Evolutionary conservation across 2,797 vertebrate species (phyloP).

Genomic region (Falco berigora): DNA sequence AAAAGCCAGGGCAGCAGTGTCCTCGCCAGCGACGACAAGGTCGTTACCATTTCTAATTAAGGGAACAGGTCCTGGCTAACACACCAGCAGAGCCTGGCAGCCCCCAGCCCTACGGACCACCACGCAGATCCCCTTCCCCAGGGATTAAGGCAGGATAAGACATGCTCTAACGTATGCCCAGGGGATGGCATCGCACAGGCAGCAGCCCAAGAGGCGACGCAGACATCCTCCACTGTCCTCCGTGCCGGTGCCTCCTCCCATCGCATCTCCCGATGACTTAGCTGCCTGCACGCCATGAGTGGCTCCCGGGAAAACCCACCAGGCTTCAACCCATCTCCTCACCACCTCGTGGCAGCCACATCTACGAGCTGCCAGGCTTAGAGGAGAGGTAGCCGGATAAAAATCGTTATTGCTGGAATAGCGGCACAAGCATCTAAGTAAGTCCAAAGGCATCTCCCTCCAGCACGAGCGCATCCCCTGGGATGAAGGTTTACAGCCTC

Average conservation of each 20-base stretch:
- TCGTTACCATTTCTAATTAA: background rate
- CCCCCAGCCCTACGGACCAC: background rate
- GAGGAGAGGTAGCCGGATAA: background rate
- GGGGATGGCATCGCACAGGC: background rate
- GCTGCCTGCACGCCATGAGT: background rate
- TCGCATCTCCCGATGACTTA: fast-evolving
- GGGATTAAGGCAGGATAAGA: background rate
- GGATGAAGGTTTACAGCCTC: conserved; percentile 1
- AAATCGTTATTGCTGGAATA: background rate
- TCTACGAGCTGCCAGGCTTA: background rate
- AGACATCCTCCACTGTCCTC: background rate
- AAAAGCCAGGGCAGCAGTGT: background rate
- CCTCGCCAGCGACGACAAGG: background rate
- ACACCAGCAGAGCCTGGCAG: background rate
- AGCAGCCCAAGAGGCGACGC: fast-evolving
- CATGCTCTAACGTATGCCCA: fast-evolving
- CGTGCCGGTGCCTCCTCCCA: background rate
- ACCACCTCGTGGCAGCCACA: background rate
- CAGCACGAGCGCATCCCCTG: background rate
- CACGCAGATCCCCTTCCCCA: fast-evolving
- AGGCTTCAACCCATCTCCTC: background rate
- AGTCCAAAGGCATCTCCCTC: background rate
- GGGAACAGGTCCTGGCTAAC: background rate
- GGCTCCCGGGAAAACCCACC: background rate
- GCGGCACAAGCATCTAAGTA: background rate